Base-by-base conservation (phyloP, 2,888 invertebrate genomes). In the Oxycera nigricornis region DNA sequence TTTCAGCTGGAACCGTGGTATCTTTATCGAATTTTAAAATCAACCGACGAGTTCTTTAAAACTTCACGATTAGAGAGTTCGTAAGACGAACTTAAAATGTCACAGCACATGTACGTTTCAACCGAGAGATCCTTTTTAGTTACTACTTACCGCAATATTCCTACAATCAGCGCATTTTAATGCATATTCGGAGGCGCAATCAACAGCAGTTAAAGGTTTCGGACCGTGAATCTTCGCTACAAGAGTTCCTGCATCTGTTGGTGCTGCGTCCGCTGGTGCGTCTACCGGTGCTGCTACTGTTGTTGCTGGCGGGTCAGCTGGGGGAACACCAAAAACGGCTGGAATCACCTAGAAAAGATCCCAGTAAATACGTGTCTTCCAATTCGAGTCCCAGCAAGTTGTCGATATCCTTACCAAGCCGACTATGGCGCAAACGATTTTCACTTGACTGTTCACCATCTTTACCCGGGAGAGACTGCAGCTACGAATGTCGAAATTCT, bases 141-240 rank as follows among this genome's bases (percentile, higher is more conserved):
- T 17, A 7, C 17, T 50, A 68, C 70, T 70, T 55, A 70, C 70
- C 2, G 70, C 70, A 14, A 70, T 30, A 31, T 55, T 70, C 11
- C 70, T 28, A 22, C 70, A 70, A 70, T 70, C 70, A 6, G 70
- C 70, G 22, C 70, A 70, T 35, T 70, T 70, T 14, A 52, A 2
- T 2, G 9, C 11, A 31, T 70, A 70, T 9, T 30, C 17, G 1
- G 22, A 31, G 11, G 70, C 70, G 55, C 70, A 70, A 52, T 52
- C 70, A 35, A 70, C 70, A 14, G 28, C 11, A 0, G 17, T 14
- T 22, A 20, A 1, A n/a, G 52, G 2, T 24, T 30, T 70, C 14
- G 20, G 4, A 9, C 70, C 70, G 31, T 52, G 70, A 17, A 26
- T 2, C 24, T 52, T 55, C 22, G 31, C 52, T n/a, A 52, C 22